phyloP scores from a whole-genome alignment of 2,797 vertebrate genomes.

The Threskiornis aethiopicus region DNA sequence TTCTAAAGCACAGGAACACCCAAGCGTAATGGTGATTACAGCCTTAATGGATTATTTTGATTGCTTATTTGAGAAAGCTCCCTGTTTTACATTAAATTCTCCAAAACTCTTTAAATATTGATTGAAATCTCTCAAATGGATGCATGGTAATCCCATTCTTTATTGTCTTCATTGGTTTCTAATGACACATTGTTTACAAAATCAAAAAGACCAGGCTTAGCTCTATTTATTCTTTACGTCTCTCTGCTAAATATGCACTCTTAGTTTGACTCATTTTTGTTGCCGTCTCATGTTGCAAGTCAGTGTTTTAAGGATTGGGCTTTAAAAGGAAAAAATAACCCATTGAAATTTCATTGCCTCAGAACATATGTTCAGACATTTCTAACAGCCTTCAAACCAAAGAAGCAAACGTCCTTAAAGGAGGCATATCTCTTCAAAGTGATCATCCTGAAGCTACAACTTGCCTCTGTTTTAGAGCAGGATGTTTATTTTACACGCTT shows the following conservation, averaged over 20 bases:
- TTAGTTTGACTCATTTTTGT: constrained; percentile 11
- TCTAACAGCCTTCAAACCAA: constrained; percentile 42
- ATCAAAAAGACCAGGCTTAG: constrained; percentile 31
- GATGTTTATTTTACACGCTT: constrained; percentile 36
- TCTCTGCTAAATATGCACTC: constrained; percentile 33
- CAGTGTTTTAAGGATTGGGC: constrained; percentile 35
- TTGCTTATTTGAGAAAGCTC: constrained; percentile 71
- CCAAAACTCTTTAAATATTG: constrained; percentile 68
- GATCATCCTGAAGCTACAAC: constrained; percentile 14
- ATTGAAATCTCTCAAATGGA: constrained; percentile 64
- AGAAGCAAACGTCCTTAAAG: constrained; percentile 52
- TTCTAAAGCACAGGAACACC: constrained; percentile 44
- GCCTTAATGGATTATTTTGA: constrained; percentile 72
- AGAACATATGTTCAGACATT: constrained; percentile 63
- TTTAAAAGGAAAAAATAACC: constrained; percentile 54
- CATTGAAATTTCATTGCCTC: constrained; percentile 60
- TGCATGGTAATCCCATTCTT: constrained; percentile 58
- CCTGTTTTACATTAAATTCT: constrained; percentile 63
- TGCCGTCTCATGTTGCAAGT: constrained; percentile 32
- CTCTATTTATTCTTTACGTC: constrained; percentile 51
- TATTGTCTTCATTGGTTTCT: constrained; percentile 61
- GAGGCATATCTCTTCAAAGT: constrained; percentile 33
- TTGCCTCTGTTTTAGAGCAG: constrained; percentile 7
- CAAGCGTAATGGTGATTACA: constrained; percentile 56
- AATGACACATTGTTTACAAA: constrained; percentile 60